Percentiles rank a stretch among this genome's conserved stretches.
phyloP scores from a whole-genome alignment of 2,888 invertebrate species.

The Liopterus haemorrhoidalis region DNA sequence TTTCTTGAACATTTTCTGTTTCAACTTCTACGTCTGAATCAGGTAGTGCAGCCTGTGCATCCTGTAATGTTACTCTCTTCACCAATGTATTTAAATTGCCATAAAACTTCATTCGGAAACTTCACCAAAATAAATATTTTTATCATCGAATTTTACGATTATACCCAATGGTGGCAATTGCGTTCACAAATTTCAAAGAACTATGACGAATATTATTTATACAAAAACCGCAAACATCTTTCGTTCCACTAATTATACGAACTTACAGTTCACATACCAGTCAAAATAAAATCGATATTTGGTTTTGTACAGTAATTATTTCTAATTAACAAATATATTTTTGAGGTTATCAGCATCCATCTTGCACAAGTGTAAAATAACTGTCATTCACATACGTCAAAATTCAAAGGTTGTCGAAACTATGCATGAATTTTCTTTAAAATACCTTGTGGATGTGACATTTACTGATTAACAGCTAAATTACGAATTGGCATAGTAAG shows the following conservation, averaged over 20 bases:
- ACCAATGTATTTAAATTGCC: conserved; percentile 8
- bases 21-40: conserved; percentile 15
- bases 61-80: conserved; percentile 5
- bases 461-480: no score
- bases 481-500: not conserved
- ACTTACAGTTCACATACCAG: no score
- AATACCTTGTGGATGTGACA: no score
- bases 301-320: no score
- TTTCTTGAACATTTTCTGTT: conserved; percentile 9
- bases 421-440: no score
- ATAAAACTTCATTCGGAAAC: conserved; percentile 10
- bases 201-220: not conserved
- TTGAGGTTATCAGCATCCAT: no score
- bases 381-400: no score
- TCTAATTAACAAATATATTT: no score
- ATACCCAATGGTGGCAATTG: conserved; percentile 3
- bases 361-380: not conserved
- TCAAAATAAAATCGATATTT: no score
- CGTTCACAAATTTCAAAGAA: conserved; percentile 9
- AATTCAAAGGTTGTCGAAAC: no score
- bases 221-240: not conserved
- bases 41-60: conserved; percentile 11
- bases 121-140: conserved; percentile 3
- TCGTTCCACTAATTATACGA: not conserved
- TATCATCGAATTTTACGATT: conserved; percentile 4